These are phyloP conservation scores for Trichoplax adhaerens DNA, from an alignment of 37 sponge, comb jelly and placozoan species.

Conservation along the genomic window DNA sequence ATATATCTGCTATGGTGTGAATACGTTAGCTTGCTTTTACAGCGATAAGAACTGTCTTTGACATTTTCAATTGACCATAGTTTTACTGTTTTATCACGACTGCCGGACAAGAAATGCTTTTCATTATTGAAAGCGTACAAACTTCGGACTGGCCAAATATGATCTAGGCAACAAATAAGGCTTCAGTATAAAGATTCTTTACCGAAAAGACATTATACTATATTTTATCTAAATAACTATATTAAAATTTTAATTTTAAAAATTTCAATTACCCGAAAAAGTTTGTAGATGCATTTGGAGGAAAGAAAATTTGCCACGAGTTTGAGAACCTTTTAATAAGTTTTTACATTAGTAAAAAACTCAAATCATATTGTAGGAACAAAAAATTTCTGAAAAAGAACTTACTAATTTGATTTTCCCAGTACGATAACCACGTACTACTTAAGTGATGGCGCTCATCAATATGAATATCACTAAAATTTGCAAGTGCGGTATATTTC, in stretches of 20 bases:
- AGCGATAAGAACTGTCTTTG: constrained; percentile 20
- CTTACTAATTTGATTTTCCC: constrained; percentile 3
- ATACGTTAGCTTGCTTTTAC: constrained; percentile 22
- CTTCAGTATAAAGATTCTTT: background rate
- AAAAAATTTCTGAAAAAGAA: background rate
- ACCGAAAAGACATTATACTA: no score
- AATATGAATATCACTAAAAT: background rate
- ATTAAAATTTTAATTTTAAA: constrained; percentile 7
- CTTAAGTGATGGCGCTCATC: background rate
- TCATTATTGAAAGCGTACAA: constrained; percentile 23
- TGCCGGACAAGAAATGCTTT: constrained; percentile 62
- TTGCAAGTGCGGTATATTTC: background rate
- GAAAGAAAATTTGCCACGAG: background rate
- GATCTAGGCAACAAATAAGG: constrained; percentile 21
- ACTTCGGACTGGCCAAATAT: constrained; percentile 30
- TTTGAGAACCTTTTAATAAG: no score
- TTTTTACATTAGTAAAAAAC: no score
- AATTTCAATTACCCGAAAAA: background rate
- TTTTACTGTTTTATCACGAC: constrained; percentile 67
- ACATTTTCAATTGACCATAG: constrained; percentile 65
- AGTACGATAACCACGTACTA: constrained; percentile 8
- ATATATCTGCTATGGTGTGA: constrained; percentile 39
- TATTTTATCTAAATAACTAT: background rate
- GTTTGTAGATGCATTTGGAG: constrained; percentile 2
- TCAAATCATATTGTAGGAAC: background rate